Conservation (phyloP, 2,113 vertebrate species). For the Plecotus auritus region DNA sequence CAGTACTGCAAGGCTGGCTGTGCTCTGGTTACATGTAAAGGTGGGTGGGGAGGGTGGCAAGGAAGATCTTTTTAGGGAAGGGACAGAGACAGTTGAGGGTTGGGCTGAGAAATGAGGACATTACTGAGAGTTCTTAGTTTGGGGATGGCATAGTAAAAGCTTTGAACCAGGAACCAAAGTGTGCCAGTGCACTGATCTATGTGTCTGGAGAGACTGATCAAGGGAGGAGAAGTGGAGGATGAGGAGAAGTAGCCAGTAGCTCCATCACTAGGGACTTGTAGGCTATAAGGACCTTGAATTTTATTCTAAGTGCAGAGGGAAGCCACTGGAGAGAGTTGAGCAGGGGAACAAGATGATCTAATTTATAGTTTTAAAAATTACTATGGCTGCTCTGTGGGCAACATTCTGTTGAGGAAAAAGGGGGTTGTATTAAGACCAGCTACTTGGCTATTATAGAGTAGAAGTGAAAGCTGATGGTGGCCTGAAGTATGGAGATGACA, state of each 20-base stretch:
- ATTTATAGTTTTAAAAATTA: background rate
- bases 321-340: background rate
- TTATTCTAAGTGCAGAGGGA: background rate
- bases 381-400: background rate
- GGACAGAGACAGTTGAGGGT: background rate
- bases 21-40: background rate
- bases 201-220: background rate
- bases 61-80: background rate
- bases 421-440: background rate
- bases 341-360: background rate
- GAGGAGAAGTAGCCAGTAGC: background rate
- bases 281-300: background rate
- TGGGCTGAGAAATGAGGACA: background rate
- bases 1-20: background rate
- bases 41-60: background rate
- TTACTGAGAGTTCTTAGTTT: background rate
- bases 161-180: background rate
- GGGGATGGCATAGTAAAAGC: background rate
- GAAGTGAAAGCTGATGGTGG: background rate
- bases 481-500: too few species aligned
- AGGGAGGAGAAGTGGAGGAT: background rate
- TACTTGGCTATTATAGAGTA: background rate
- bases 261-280: background rate
- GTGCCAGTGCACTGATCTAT: fast-evolving
- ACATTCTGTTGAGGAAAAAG: background rate